These are phyloP conservation scores for Lepus americanus DNA, from an alignment of 2,113 vertebrate genomes.

Conservation along the genomic window DNA sequence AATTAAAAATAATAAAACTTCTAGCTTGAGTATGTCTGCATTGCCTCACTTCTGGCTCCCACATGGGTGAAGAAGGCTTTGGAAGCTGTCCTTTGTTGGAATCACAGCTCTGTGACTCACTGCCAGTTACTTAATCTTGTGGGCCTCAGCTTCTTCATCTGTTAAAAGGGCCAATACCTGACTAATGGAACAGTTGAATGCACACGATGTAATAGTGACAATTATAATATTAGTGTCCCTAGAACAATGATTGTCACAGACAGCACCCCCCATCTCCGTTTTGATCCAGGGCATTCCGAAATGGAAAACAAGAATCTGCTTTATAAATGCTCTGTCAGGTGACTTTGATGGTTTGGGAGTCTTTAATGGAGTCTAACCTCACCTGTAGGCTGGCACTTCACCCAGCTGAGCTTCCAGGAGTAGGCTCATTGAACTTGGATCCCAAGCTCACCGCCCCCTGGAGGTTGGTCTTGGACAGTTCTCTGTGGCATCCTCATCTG, in stretches of 20 bases:
- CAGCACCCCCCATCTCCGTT: not conserved
- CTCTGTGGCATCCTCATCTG: not conserved
- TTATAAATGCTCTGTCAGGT: not conserved
- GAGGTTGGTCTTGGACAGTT: not conserved
- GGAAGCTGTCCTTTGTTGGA: not conserved
- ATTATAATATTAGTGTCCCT: not conserved
- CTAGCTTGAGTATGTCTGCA: not conserved
- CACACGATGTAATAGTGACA: not conserved
- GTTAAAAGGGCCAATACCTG: not conserved
- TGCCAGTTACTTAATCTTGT: not conserved
- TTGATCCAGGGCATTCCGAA: not conserved
- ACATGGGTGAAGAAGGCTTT: not conserved
- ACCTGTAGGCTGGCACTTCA: not conserved
- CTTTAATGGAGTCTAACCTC: not conserved
- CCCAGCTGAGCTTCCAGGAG: not conserved
- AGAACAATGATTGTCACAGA: not conserved
- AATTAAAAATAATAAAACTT: conserved; percentile 35
- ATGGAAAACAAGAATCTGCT: not conserved
- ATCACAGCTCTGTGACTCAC: not conserved
- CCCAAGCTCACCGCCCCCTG: not conserved
- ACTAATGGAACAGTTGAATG: not conserved
- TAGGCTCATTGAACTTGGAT: not conserved
- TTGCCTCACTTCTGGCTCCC: not conserved
- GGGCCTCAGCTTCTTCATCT: not conserved
- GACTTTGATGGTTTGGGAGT: not conserved